Evolutionary conservation across 2,888 invertebrate genomes (phyloP), one percentile per base, ranked within the genome.

Genomic region (Noctua comes): DNA sequence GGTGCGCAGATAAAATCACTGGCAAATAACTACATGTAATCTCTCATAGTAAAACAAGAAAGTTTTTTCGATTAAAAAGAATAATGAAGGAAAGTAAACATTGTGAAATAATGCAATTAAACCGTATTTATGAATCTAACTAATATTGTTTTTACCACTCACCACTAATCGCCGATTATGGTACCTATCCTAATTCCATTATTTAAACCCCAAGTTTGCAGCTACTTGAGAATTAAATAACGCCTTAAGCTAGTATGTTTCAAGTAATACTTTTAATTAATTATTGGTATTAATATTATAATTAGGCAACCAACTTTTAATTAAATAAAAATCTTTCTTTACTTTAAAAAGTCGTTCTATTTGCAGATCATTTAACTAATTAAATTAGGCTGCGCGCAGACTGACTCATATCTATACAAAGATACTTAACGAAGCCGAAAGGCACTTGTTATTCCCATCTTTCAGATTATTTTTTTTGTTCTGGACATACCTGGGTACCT

Each of bases 301-400:
- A 85, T 81, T 40, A 59, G 51, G n/a, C n/a, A n/a, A n/a, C n/a
- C n/a, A 77, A 70, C 51, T 84, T 73, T 73, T 62, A 75, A 75
- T 72, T 1, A 51, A 82, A 80, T 48, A 48, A 62, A 66, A 48
- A 46, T 69, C 48, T 57, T 69, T 68, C 13, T 70, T n/a, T 54
- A 27, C 51, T 40, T 79, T 36, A 0, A 3, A 51, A 72, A 46
- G n/a, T n/a, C 46, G 27, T 59, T 78, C 48, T 24, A 21, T 62
- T 71, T 43, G 43, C 16, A 59, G 54, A 68, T 68, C 24, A 57
- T 69, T 69, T 27, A 48, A 57, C 21, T 57, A 70, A 83, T 46
- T 51, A 8, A 27, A 82, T 79, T 21, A 75, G 40, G 48, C 13
- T 57, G 46, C 16, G 65, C 16, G 16, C 74, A 65, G 7, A 66